A percentile compares a stretch with the other conserved stretches of the same genome.
Evolutionary conservation across 2,797 vertebrate species (phyloP).

Genomic region (Enteromius afrohamiltoni): DNA sequence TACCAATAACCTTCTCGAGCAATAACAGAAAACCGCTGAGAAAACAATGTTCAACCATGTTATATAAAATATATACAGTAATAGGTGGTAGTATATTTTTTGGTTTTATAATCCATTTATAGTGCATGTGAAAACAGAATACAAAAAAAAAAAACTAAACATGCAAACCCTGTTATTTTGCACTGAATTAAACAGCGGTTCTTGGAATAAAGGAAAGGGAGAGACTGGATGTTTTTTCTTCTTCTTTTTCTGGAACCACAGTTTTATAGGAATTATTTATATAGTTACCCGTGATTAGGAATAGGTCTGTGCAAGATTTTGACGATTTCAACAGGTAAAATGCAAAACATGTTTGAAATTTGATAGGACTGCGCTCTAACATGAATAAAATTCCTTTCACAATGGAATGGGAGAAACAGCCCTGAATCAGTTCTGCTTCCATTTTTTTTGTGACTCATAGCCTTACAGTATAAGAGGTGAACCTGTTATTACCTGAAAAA

Average conservation of each 20-base stretch:
- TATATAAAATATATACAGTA: not conserved
- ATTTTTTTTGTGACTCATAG: constrained; percentile 17
- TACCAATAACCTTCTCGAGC: not conserved
- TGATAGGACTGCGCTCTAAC: constrained; percentile 7
- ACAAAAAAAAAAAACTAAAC: not conserved
- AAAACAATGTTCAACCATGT: not conserved
- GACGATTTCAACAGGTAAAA: not conserved
- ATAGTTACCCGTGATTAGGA: not conserved
- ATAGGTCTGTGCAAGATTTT: not conserved
- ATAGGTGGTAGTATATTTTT: not conserved
- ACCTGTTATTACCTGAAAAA: not conserved
- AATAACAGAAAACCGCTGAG: not conserved
- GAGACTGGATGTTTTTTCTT: not conserved
- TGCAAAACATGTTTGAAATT: not conserved
- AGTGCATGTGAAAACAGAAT: not conserved
- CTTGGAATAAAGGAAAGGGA: not conserved
- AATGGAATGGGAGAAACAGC: not conserved
- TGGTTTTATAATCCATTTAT: not conserved
- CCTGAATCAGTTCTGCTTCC: not conserved
- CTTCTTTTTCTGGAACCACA: not conserved
- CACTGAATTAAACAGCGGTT: not conserved
- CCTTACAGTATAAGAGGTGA: not conserved
- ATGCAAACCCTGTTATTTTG: not conserved
- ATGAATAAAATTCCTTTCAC: constrained; percentile 34
- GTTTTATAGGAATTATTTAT: not conserved